Evolutionary conservation across 2,797 vertebrate species (phyloP).

Genomic region (Peromyscus nudipes): DNA sequence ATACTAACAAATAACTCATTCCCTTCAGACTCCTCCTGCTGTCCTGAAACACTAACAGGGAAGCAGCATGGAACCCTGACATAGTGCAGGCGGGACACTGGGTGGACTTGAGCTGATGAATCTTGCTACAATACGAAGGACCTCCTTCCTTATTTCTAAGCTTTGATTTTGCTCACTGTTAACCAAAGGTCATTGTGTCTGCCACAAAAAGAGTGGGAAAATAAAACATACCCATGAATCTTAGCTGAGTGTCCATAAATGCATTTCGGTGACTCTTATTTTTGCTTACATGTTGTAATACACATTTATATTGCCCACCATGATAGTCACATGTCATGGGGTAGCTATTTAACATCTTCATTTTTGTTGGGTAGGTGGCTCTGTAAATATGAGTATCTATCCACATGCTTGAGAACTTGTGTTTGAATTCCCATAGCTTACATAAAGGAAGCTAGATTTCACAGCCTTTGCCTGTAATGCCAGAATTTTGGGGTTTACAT

Average conservation of each 20-base stretch:
- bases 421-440: background rate
- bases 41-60: background rate
- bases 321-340: background rate
- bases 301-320: background rate
- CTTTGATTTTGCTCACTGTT: background rate
- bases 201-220: background rate
- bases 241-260: background rate
- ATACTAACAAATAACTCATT: background rate
- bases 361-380: too few species aligned
- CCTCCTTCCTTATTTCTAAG: background rate
- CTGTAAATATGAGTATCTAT: background rate
- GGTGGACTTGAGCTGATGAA: background rate
- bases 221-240: background rate
- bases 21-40: accelerated
- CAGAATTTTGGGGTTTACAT: background rate
- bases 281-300: background rate
- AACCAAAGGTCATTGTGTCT: background rate
- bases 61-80: background rate
- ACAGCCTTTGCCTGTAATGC: background rate
- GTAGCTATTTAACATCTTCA: background rate
- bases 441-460: background rate
- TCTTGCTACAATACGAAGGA: background rate
- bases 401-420: background rate
- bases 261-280: background rate
- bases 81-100: accelerated